Conservation (phyloP, 1,140 invertebrate genomes). For the Reticulitermes speratus region DNA sequence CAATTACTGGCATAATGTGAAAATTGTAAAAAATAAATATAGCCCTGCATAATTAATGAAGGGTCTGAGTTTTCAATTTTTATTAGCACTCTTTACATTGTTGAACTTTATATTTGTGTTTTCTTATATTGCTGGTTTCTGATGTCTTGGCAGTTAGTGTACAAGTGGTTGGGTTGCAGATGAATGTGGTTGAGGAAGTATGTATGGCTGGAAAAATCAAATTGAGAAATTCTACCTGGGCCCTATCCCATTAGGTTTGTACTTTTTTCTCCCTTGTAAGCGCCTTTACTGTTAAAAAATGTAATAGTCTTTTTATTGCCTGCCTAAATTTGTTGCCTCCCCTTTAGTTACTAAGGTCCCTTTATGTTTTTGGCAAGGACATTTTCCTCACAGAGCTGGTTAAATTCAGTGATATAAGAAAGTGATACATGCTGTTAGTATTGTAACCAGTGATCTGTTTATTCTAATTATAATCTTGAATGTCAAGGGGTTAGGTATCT, state of each 20-base stretch:
- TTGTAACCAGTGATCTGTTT: background rate
- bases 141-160: background rate
- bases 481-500: constrained; percentile 11
- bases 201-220: background rate
- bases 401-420: background rate
- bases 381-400: background rate
- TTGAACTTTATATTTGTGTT: constrained; percentile 2
- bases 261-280: background rate
- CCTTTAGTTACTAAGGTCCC: background rate
- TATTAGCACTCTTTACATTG: constrained; percentile 8
- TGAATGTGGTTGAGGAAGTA: background rate
- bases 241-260: background rate
- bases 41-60: background rate
- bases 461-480: constrained; percentile 12
- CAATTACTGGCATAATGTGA: constrained; percentile 1
- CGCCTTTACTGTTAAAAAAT: background rate
- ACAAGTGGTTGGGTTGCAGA: background rate
- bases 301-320: background rate
- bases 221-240: constrained; percentile 11
- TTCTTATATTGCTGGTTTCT: background rate
- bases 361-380: background rate
- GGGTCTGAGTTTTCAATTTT: background rate
- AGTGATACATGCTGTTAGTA: background rate
- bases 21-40: constrained; percentile 5
- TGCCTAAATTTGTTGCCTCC: background rate